A percentile compares a stretch with the other conserved stretches of the same genome.
These are phyloP conservation scores for Crotalus horridus DNA, from an alignment of 2,113 vertebrate species.

Conservation along the genomic window DNA sequence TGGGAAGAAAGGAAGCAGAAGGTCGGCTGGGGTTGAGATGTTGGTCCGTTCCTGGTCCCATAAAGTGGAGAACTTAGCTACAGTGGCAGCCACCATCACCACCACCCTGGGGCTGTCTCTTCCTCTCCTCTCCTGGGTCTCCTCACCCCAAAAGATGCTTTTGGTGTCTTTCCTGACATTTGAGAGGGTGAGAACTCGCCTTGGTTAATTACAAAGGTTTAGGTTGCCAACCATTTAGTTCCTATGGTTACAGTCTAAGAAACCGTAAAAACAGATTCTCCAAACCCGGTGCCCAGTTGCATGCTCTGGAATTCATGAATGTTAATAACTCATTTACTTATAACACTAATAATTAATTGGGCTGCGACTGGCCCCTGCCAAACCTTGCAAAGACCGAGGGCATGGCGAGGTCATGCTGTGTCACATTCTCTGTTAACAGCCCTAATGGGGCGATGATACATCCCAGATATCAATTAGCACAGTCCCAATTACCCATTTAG, in stretches of 20 bases:
- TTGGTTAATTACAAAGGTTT: slow-evolving; percentile 68
- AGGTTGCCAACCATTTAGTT: slow-evolving; percentile 68
- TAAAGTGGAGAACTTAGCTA: not conserved
- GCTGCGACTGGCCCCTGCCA: slow-evolving; percentile 58
- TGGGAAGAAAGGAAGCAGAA: not conserved
- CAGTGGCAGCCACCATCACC: not conserved
- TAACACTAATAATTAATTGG: slow-evolving; percentile 74
- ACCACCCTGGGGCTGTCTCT: not conserved
- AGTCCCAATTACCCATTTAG: not conserved
- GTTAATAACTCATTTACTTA: slow-evolving; percentile 73
- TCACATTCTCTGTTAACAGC: slow-evolving; percentile 58
- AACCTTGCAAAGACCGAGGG: slow-evolving; percentile 52
- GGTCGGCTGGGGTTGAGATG: not conserved
- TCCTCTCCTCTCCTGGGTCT: not conserved
- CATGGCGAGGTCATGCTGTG: slow-evolving; percentile 66
- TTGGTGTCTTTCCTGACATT: slow-evolving; percentile 47
- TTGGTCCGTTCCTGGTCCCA: not conserved
- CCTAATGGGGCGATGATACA: slow-evolving; percentile 47
- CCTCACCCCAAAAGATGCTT: slow-evolving; percentile 27
- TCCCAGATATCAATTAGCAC: slow-evolving; percentile 49
- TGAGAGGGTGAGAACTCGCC: slow-evolving; percentile 57
- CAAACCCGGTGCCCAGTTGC: slow-evolving; percentile 64
- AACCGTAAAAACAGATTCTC: slow-evolving; percentile 67
- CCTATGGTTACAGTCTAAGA: slow-evolving; percentile 70
- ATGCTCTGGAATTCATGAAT: slow-evolving; percentile 72